These are phyloP conservation scores for Colius striatus DNA, from an alignment of 2,113 vertebrate genomes.

Conservation along the genomic window DNA sequence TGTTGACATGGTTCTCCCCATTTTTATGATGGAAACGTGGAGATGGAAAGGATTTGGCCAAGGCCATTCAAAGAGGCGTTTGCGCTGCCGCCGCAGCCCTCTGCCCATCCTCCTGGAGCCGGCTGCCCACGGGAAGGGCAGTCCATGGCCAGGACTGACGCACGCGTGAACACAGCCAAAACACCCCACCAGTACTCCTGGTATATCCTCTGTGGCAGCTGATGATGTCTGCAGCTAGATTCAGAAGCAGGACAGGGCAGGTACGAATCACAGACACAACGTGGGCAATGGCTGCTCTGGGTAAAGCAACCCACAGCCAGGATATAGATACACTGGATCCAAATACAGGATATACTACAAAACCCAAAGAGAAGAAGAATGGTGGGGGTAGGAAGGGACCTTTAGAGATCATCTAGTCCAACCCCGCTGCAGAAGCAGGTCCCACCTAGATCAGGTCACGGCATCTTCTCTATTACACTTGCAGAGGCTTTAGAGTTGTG, in stretches of 20 bases:
- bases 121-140: conserved; percentile 1
- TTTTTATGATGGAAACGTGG: background rate
- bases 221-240: background rate
- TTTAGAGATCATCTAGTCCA: too few species aligned
- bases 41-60: background rate
- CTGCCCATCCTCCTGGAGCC: background rate
- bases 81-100: background rate
- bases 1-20: background rate
- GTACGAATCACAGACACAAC: accelerated
- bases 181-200: background rate
- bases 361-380: background rate
- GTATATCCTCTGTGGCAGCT: background rate
- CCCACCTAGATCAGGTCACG: too few species aligned
- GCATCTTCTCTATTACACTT: background rate
- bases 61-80: background rate
- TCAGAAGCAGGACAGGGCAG: background rate
- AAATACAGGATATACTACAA: background rate
- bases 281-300: background rate
- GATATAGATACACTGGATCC: background rate
- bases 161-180: background rate
- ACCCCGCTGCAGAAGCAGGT: too few species aligned
- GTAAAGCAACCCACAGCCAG: background rate
- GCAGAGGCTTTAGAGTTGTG: background rate
- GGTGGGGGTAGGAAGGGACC: too few species aligned
- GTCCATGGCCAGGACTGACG: background rate